A percentile compares a stretch with the other conserved stretches of the same genome.
These are phyloP conservation scores for Phoebastria nigripes DNA, from an alignment of 2,797 vertebrate genomes.

Conservation along the genomic window DNA sequence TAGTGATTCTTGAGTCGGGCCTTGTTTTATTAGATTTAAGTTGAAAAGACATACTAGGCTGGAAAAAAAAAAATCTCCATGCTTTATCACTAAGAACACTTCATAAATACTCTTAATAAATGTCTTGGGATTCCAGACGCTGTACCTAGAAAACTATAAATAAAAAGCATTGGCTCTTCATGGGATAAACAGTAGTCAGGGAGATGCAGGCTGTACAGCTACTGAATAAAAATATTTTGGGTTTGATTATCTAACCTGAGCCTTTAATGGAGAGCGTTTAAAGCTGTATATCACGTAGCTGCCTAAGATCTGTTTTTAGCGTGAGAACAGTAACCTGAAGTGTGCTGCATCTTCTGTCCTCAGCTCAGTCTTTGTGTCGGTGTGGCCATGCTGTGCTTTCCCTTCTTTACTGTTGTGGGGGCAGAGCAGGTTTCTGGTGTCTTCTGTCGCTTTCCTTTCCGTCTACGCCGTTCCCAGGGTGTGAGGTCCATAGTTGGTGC, in stretches of 20 bases:
- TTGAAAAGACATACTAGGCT: constrained; percentile 50
- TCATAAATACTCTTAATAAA: constrained; percentile 76
- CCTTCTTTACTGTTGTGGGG: neutral
- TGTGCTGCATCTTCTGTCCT: neutral
- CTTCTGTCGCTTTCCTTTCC: neutral
- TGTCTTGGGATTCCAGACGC: constrained; percentile 58
- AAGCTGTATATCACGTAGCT: neutral
- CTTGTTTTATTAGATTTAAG: constrained; percentile 55
- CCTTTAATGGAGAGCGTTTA: neutral
- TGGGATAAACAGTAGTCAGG: constrained; percentile 44
- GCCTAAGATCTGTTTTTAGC: neutral
- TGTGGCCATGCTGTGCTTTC: neutral
- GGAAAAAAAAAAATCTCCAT: constrained; percentile 5
- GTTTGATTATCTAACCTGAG: neutral
- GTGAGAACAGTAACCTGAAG: neutral
- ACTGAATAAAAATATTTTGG: constrained; percentile 22
- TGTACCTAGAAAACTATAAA: constrained; percentile 68
- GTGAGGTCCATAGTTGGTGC: neutral
- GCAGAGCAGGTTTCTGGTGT: neutral
- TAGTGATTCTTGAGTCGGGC: constrained; percentile 45
- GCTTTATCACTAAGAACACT: constrained; percentile 62
- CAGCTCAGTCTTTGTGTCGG: neutral
- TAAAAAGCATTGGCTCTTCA: constrained; percentile 67
- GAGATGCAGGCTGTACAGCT: constrained; percentile 37
- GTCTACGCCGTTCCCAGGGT: neutral